Percentiles rank a stretch among this genome's conserved stretches.
These are phyloP conservation scores for Pygoscelis adeliae DNA, from an alignment of 2,113 vertebrate genomes.

Conservation along the genomic window DNA sequence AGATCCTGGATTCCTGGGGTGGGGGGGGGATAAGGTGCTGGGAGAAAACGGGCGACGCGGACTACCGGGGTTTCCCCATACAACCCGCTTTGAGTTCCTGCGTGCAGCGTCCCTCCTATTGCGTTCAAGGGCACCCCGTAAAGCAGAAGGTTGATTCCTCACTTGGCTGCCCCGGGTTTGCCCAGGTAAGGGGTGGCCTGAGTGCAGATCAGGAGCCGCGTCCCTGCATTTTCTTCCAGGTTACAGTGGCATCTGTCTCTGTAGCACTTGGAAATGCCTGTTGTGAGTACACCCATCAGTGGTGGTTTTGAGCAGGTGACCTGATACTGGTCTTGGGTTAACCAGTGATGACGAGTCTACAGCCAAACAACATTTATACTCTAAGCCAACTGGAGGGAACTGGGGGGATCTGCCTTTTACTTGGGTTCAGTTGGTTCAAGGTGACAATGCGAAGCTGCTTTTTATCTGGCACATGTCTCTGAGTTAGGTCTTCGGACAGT, in stretches of 20 bases:
- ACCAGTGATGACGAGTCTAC: neutral
- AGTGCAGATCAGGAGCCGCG: rapidly evolving
- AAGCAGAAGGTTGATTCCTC: neutral
- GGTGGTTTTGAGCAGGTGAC: neutral
- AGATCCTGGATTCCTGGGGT: neutral
- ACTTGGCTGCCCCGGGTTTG: neutral
- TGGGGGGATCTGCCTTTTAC: neutral
- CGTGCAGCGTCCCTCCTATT: rapidly evolving
- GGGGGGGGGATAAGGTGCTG: neutral
- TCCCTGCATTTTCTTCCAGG: rapidly evolving
- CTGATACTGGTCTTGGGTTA: neutral
- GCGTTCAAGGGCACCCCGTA: rapidly evolving
- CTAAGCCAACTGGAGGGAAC: neutral
- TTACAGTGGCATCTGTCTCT: neutral
- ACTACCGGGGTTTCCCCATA: too few relatives aligned
- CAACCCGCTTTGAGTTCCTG: neutral
- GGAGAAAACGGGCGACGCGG: rapidly evolving
- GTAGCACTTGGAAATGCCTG: neutral
- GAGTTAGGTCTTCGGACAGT: rapidly evolving
- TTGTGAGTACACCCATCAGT: rapidly evolving
- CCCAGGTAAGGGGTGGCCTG: neutral
- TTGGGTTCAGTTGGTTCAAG: neutral
- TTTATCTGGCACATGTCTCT: rapidly evolving
- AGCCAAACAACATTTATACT: neutral
- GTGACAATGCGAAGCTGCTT: neutral